Percentiles rank a stretch among this genome's conserved stretches.
These are phyloP conservation scores for Lordiphosa collinella DNA, from an alignment of 1,140 invertebrate genomes.

Conservation along the genomic window DNA sequence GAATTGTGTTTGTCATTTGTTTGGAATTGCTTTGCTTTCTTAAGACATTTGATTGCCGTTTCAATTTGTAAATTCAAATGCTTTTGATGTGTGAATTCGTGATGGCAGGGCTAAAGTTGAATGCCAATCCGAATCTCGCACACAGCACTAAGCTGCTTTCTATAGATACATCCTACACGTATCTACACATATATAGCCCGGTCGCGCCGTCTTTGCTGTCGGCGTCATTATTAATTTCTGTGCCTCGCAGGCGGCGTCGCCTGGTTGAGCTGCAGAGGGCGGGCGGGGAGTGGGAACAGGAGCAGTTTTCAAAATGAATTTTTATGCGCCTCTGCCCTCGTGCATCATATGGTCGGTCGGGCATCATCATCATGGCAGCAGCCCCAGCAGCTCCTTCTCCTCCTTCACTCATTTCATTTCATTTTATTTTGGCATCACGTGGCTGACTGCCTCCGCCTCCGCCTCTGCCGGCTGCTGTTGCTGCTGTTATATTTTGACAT, in stretches of 20 bases:
- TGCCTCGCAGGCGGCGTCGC: constrained; percentile 21
- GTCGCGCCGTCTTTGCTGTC: constrained; percentile 45
- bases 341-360: constrained; percentile 25
- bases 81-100: too few relatives aligned
- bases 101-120: too few relatives aligned
- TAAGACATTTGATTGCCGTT: constrained; percentile 5
- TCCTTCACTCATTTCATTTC: constrained; percentile 27
- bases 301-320: constrained; percentile 60
- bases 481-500: constrained; percentile 67
- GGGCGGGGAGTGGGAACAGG: constrained; percentile 22
- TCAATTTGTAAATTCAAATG: too few relatives aligned
- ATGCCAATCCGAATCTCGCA: constrained; percentile 7
- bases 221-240: constrained; percentile 66
- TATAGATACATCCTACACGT: constrained; percentile 12
- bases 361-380: constrained; percentile 14
- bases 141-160: constrained; percentile 2
- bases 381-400: constrained; percentile 17
- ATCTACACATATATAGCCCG: constrained; percentile 25
- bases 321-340: constrained; percentile 44
- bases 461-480: constrained; percentile 14
- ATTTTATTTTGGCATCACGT: constrained; percentile 58
- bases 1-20: constrained; percentile 60
- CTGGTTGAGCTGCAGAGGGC: not conserved
- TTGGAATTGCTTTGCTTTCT: constrained; percentile 7
- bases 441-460: constrained; percentile 34